These are phyloP conservation scores for Agapornis roseicollis DNA, from an alignment of 2,113 vertebrate genomes.

Conservation along the genomic window DNA sequence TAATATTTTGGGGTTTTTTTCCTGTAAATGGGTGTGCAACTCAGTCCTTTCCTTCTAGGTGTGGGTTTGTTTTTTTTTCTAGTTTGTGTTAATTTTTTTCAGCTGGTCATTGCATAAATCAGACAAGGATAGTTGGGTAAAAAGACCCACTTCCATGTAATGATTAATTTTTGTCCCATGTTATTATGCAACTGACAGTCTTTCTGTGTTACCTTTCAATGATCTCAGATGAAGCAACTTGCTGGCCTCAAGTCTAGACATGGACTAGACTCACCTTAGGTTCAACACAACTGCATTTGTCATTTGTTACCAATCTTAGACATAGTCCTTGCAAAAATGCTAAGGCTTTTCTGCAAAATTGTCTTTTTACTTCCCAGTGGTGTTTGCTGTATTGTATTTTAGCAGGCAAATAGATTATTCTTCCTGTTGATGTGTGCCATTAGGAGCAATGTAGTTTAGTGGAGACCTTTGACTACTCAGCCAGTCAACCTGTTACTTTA, in stretches of 20 bases:
- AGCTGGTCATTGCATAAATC: background rate
- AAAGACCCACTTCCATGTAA: background rate
- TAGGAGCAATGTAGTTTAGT: background rate
- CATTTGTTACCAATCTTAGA: background rate
- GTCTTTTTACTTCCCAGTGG: background rate
- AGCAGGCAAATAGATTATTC: background rate
- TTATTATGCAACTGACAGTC: background rate
- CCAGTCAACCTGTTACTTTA: background rate
- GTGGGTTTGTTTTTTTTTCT: background rate
- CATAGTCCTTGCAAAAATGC: background rate
- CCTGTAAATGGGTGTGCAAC: background rate
- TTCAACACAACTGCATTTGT: accelerated
- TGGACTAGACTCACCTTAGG: accelerated
- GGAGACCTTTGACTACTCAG: background rate
- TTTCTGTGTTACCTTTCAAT: background rate
- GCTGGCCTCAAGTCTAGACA: background rate
- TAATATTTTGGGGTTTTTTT: background rate
- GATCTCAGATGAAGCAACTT: background rate
- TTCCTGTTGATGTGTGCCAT: background rate
- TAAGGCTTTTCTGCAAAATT: background rate
- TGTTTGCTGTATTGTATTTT: background rate
- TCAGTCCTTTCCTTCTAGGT: background rate
- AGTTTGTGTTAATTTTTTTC: background rate
- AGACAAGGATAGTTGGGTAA: background rate
- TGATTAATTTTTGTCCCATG: accelerated